A percentile compares a stretch with the other conserved stretches of the same genome.
phyloP scores from a whole-genome alignment of 2,113 vertebrate genomes.

The Drymodes brunneopygia region DNA sequence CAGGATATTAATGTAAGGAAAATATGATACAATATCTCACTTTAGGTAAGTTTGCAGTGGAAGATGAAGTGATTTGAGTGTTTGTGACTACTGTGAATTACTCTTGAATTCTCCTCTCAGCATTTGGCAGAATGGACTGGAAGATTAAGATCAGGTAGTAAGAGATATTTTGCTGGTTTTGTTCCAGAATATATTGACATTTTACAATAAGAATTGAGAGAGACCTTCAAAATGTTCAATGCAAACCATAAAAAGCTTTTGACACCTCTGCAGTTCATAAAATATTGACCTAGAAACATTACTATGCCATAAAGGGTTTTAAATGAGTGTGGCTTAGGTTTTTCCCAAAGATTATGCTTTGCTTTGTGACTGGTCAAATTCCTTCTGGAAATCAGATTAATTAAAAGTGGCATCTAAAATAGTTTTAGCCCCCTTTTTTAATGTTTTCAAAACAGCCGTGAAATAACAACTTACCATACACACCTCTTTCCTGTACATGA shows the following conservation, averaged over 20 bases:
- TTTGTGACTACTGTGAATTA: neutral
- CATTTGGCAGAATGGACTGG: neutral
- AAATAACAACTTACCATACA: constrained; percentile 8
- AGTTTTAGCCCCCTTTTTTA: neutral
- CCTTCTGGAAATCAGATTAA: neutral
- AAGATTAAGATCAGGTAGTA: neutral
- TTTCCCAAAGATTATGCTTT: neutral
- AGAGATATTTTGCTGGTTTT: neutral
- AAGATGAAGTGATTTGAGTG: neutral
- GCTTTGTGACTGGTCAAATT: neutral
- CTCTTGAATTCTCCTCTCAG: neutral
- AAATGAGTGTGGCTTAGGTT: neutral
- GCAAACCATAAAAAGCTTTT: neutral
- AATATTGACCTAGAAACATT: neutral
- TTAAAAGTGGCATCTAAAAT: constrained; percentile 7
- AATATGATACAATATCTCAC: neutral
- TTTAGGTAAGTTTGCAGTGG: neutral
- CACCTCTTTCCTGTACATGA: constrained; percentile 1
- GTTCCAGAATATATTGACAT: neutral
- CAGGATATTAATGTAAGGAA: neutral
- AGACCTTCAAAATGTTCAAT: neutral
- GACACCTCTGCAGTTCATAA: neutral
- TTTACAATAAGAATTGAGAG: neutral
- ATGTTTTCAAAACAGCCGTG: neutral
- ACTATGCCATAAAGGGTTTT: neutral